Evolutionary conservation across 2,888 invertebrate species (phyloP), one percentile per base, ranked within the genome.

Genomic region (Trissoscelio sp.): DNA sequence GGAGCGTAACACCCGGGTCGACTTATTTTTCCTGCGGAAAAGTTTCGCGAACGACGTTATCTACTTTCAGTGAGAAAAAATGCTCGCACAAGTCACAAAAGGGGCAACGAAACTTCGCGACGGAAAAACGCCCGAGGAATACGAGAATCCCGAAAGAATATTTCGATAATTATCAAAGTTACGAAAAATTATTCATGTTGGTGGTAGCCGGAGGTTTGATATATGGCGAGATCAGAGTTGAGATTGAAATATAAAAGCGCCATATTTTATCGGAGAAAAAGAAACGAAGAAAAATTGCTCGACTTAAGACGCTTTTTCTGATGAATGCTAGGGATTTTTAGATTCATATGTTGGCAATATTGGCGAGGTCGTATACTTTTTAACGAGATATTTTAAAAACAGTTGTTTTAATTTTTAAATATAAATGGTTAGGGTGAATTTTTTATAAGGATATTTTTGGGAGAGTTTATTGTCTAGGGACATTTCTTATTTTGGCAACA

Each of bases 1-100:
- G 16, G 6, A 28, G 55, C 18, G 42, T 67, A 28, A 37, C 39
- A 34, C n/a, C 12, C 2, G 6, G 6, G 24, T n/a, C 39, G 20
- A 53, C 14, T 66, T 53, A 42, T 57, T 51, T 51, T 58, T 24
- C 51, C 12, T 12, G 37, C 9, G 24, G 20, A 9, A 24, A 66
- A 66, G 12, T 66, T 66, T 51, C n/a, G 12, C 31, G 22, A 37
- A 66, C 39, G 51, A 51, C 51, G 39, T 64, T 64, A 64, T 64
- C 64, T 48, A 24, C 34, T 46, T 46, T 42, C 16, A n/a, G 57
- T 7, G 20, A 20, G 28, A 60, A 60, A 60, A 44, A 44, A 44
- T 39, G 53, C 31, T 28, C 28, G 31, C 55, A 7, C 24, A 37
- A 37, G 18, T 57, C 31, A 53, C 34, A 12, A 51, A 53, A 22